These are phyloP conservation scores for Micromesistius poutassou DNA, from an alignment of 2,797 vertebrate species.

Conservation along the genomic window DNA sequence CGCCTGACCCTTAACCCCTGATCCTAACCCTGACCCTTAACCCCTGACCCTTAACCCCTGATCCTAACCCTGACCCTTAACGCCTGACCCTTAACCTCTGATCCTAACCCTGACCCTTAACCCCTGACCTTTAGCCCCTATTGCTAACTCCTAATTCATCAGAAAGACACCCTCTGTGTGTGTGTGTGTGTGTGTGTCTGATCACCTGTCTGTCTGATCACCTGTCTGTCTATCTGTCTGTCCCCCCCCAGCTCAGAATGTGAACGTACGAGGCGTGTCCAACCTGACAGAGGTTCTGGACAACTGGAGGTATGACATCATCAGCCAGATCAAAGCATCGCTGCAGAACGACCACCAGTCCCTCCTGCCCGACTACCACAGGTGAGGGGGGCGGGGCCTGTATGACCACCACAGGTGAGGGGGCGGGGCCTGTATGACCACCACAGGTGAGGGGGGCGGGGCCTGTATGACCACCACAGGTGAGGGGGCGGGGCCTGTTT, in stretches of 20 bases:
- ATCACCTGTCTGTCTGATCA: not conserved
- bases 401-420: not conserved
- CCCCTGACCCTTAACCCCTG: conserved; percentile 15
- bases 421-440: not conserved
- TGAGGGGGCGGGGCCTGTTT: not conserved
- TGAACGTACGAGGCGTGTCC: conserved; percentile 70
- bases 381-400: conserved; percentile 49
- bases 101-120: conserved; percentile 1
- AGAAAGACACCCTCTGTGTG: not conserved
- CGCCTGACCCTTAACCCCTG: not conserved
- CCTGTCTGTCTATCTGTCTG: not conserved
- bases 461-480: not conserved
- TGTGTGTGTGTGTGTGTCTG: not conserved
- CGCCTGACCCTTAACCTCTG: not conserved
- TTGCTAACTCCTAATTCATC: not conserved
- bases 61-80: not conserved
- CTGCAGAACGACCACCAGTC: conserved; percentile 76
- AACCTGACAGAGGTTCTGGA: conserved; percentile 78
- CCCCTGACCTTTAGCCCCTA: not conserved
- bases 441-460: not conserved
- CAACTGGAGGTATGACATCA: conserved; percentile 78
- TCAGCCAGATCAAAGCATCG: conserved; percentile 68
- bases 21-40: not conserved
- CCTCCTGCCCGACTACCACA: conserved; percentile 76
- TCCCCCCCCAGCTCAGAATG: conserved; percentile 66